These are phyloP conservation scores for Caretta caretta DNA, from an alignment of 2,113 vertebrate genomes.

Conservation along the genomic window DNA sequence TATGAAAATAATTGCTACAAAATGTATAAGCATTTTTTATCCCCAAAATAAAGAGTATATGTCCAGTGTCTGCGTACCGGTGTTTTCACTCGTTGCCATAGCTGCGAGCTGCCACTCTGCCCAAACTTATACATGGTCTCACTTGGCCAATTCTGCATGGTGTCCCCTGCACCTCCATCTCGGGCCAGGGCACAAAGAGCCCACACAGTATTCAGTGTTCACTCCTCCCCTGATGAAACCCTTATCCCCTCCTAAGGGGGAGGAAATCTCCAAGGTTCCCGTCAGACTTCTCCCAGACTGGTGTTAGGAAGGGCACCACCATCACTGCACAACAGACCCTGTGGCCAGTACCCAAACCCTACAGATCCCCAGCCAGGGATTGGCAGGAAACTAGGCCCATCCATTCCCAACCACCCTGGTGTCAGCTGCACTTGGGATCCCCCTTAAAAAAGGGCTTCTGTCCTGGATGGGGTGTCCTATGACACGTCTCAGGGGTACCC, in stretches of 20 bases:
- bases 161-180: neutral
- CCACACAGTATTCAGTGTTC: no score
- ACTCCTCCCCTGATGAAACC: neutral
- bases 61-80: neutral
- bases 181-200: neutral
- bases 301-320: neutral
- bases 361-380: neutral
- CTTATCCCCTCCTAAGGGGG: neutral
- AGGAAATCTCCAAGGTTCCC: neutral
- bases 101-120: neutral
- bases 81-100: neutral
- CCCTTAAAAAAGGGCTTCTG: no score
- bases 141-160: neutral
- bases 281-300: neutral
- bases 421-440: no score
- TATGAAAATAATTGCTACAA: conserved; percentile 75
- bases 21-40: conserved; percentile 75
- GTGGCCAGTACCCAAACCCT: neutral
- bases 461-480: no score
- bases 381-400: no score
- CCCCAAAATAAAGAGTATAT: conserved; percentile 71
- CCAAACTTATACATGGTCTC: neutral
- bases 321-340: neutral
- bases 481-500: no score
- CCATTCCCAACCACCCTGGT: no score